phyloP scores from a whole-genome alignment of 2,113 vertebrate genomes.

The Nothoprocta pentlandii region DNA sequence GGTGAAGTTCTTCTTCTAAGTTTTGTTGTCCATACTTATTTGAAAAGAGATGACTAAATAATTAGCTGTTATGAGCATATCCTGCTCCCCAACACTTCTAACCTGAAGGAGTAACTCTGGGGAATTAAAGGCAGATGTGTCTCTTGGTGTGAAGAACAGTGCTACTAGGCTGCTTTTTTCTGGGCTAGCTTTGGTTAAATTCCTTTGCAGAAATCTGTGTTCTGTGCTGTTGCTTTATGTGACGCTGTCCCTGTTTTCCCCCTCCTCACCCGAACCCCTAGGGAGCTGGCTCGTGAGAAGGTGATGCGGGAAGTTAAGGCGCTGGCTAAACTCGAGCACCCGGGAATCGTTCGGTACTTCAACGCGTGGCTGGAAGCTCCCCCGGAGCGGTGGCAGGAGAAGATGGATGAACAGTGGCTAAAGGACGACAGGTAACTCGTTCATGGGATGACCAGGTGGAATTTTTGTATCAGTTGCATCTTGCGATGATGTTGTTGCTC shows the following conservation, averaged over 20 bases:
- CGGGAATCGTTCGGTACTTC: slow-evolving; percentile 97
- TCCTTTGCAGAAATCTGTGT: not conserved
- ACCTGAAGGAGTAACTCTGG: not conserved
- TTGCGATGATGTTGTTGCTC: not conserved
- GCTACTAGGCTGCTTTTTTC: not conserved
- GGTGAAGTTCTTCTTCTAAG: not conserved
- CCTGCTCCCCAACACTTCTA: not conserved
- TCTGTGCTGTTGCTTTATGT: not conserved
- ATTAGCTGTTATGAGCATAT: not conserved
- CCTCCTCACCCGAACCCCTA: slow-evolving; percentile 43
- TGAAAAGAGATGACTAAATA: not conserved
- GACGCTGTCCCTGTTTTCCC: not conserved
- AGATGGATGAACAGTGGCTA: slow-evolving; percentile 95
- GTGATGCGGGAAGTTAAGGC: slow-evolving; percentile 99
- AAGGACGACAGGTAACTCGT: slow-evolving; percentile 90
- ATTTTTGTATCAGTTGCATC: not conserved
- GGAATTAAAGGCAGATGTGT: not conserved
- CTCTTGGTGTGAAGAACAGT: not conserved
- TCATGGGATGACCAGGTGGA: not conserved
- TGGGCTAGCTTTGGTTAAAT: not conserved
- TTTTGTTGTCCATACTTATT: not conserved
- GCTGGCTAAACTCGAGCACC: slow-evolving; percentile 95
- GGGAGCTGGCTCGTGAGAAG: slow-evolving; percentile 95
- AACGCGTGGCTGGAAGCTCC: slow-evolving; percentile 98
- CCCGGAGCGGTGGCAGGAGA: slow-evolving; percentile 96